phyloP scores from a whole-genome alignment of 2,113 vertebrate genomes.

The Smithornis capensis region DNA sequence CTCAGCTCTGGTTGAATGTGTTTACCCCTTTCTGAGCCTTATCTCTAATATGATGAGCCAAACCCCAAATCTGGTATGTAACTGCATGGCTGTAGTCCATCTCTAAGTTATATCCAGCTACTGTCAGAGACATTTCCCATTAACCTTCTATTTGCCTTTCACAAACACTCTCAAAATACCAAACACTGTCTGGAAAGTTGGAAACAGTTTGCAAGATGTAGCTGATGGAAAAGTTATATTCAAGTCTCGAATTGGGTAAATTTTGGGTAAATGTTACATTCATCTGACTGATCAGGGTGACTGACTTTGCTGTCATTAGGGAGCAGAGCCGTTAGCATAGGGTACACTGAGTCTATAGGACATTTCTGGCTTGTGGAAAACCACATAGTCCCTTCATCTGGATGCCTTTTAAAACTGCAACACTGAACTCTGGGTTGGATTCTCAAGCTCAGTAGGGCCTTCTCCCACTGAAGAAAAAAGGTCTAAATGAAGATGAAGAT shows the following conservation, averaged over 20 bases:
- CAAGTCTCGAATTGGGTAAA: neutral
- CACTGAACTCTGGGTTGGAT: neutral
- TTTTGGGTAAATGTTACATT: neutral
- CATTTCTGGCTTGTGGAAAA: neutral
- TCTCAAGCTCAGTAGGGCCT: neutral
- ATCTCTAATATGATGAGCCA: neutral
- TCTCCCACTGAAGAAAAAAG: neutral
- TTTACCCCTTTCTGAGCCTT: neutral
- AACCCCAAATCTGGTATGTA: neutral
- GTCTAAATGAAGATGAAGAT: neutral
- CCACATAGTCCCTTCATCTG: neutral
- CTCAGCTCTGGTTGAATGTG: neutral
- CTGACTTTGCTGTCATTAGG: neutral
- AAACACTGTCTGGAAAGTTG: neutral
- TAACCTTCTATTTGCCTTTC: neutral
- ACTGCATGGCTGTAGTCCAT: slow-evolving; percentile 1
- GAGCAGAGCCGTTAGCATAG: neutral
- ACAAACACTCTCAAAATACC: neutral
- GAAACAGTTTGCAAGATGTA: neutral
- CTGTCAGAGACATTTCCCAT: neutral
- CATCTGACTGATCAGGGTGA: neutral
- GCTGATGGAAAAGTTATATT: neutral
- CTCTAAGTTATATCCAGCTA: neutral
- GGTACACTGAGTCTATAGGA: neutral
- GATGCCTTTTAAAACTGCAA: neutral